Percentiles rank a stretch among this genome's conserved stretches.
Evolutionary conservation across 2,888 invertebrate genomes (phyloP).

Genomic region (Patella caerulea): DNA sequence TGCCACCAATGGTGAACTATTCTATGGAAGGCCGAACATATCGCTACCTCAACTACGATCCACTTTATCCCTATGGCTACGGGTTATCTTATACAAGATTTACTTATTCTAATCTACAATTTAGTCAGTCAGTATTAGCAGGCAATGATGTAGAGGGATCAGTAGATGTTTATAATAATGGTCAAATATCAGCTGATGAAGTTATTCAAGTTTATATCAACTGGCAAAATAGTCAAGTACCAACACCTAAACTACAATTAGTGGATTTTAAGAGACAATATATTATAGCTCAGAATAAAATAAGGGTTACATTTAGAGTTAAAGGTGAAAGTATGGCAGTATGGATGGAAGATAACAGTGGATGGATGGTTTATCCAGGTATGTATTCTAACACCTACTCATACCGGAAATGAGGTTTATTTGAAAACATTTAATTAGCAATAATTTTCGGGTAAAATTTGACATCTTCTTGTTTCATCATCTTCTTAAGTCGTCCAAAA

Average conservation of each 20-base stretch:
- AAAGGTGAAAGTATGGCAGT: not conserved
- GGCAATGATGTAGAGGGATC: constrained; percentile 44
- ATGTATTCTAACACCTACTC: not conserved
- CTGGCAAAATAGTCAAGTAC: not conserved
- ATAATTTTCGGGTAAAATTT: too few species aligned
- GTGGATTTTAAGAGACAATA: not conserved
- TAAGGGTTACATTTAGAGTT: not conserved
- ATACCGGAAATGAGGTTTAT: too few species aligned
- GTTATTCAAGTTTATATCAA: constrained; percentile 35
- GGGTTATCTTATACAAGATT: constrained; percentile 49
- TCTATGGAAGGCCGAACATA: constrained; percentile 61
- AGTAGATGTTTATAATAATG: constrained; percentile 54
- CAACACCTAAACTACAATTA: not conserved
- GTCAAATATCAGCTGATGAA: constrained; percentile 59
- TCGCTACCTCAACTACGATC: constrained; percentile 55
- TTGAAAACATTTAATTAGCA: too few species aligned
- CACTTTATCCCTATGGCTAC: constrained; percentile 52
- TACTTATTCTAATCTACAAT: constrained; percentile 33
- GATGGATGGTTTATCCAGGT: not conserved
- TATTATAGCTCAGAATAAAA: not conserved
- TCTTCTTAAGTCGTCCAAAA: too few species aligned
- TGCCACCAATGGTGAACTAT: constrained; percentile 49
- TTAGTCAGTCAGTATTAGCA: constrained; percentile 35
- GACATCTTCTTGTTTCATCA: too few species aligned
- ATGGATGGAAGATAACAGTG: not conserved